phyloP scores from a whole-genome alignment of 2,797 vertebrate genomes.

The Acipenser ruthenus region DNA sequence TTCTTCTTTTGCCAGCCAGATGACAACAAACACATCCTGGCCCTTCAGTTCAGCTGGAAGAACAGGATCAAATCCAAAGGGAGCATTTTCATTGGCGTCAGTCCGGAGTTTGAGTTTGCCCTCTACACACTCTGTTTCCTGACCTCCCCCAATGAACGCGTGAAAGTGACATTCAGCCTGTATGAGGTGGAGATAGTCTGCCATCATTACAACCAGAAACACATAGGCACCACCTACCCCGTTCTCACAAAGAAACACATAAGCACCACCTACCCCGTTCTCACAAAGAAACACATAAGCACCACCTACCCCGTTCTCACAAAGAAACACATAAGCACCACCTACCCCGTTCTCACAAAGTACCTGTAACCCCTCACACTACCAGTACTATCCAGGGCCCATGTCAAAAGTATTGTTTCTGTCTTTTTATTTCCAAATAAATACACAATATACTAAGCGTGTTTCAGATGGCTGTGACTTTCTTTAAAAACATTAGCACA shows the following conservation, averaged over 20 bases:
- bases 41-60: slow-evolving; percentile 74
- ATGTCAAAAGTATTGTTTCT: slow-evolving; percentile 46
- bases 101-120: slow-evolving; percentile 68
- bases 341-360: slow-evolving; percentile 62
- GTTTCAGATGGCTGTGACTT: neutral
- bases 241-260: slow-evolving; percentile 59
- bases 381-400: slow-evolving; percentile 19
- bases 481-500: no score
- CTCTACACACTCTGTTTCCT: slow-evolving; percentile 73
- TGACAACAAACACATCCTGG: slow-evolving; percentile 67
- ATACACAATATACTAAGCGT: slow-evolving; percentile 52
- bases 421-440: slow-evolving; percentile 52
- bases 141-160: slow-evolving; percentile 57
- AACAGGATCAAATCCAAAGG: slow-evolving; percentile 67
- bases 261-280: slow-evolving; percentile 67
- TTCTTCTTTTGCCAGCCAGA: slow-evolving; percentile 49
- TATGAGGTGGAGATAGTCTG: slow-evolving; percentile 71
- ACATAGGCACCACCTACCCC: slow-evolving; percentile 70
- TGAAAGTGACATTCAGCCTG: slow-evolving; percentile 63
- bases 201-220: slow-evolving; percentile 67
- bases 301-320: no score
- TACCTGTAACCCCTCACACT: slow-evolving; percentile 35
- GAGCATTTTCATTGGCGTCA: slow-evolving; percentile 71
- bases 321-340: slow-evolving; percentile 69
- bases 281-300: slow-evolving; percentile 64